Percentiles rank a stretch among this genome's conserved stretches.
Conservation (phyloP, 2,797 vertebrate genomes). For the Mycteria americana region DNA sequence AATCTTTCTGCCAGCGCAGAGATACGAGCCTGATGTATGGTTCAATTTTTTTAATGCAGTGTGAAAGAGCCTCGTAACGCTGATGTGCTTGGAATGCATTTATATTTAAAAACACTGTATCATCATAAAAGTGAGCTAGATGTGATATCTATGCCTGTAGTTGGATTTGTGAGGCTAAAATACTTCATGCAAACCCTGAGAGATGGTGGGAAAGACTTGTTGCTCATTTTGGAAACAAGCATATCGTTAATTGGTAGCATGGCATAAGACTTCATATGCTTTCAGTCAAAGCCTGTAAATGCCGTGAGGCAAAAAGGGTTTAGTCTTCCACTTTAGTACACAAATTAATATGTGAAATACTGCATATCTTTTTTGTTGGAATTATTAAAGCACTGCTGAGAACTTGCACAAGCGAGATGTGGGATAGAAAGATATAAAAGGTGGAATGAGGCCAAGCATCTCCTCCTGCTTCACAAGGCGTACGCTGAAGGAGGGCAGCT, state of each 20-base stretch:
- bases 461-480: background rate
- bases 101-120: background rate
- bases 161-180: background rate
- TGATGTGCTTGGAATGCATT: background rate
- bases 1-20: background rate
- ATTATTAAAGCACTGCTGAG: background rate
- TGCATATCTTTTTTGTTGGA: background rate
- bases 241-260: background rate
- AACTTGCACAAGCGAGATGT: background rate
- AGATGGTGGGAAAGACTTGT: background rate
- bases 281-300: background rate
- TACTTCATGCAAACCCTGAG: background rate
- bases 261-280: rapidly evolving
- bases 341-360: background rate
- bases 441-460: background rate
- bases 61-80: background rate
- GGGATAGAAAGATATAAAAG: background rate
- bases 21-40: background rate
- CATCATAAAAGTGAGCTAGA: background rate
- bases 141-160: background rate
- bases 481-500: background rate
- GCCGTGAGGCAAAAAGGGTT: background rate
- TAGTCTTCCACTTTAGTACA: background rate
- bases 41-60: background rate
- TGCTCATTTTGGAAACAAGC: background rate